These are phyloP conservation scores for Pocillopora verrucosa DNA, from an alignment of 64 coral and sea anemone species.

Conservation along the genomic window DNA sequence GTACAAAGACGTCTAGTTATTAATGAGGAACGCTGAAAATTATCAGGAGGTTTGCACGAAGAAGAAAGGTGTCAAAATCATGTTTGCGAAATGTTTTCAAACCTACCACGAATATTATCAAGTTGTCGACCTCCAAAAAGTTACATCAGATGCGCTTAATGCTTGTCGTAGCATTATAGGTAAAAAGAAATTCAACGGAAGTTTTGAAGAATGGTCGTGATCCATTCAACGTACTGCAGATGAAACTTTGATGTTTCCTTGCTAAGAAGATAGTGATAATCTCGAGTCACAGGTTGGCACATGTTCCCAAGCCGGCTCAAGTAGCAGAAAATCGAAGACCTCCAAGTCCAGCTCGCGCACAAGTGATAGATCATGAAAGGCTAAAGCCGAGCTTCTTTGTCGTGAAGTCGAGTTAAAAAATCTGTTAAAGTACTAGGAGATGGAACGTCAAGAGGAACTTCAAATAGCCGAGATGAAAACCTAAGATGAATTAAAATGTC, in stretches of 20 bases:
- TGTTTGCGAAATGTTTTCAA: not conserved
- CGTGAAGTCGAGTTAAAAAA: not conserved
- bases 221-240: no score
- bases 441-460: not conserved
- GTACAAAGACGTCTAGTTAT: not conserved
- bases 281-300: no score
- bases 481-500: not conserved
- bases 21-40: not conserved
- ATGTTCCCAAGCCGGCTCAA: no score
- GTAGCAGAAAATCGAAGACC: no score
- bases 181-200: no score
- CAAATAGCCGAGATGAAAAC: not conserved
- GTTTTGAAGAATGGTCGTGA: no score
- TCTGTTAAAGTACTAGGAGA: not conserved
- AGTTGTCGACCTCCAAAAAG: not conserved
- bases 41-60: not conserved
- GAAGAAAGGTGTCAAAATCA: not conserved
- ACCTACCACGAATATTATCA: not conserved
- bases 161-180: not conserved
- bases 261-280: no score
- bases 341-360: not conserved
- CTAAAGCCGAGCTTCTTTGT: constrained; percentile 10
- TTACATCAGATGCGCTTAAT: not conserved
- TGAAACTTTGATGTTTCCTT: no score
- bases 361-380: constrained; percentile 4